Base-by-base conservation (phyloP, 2,797 vertebrate species). In the Hephaestus fuliginosus region DNA sequence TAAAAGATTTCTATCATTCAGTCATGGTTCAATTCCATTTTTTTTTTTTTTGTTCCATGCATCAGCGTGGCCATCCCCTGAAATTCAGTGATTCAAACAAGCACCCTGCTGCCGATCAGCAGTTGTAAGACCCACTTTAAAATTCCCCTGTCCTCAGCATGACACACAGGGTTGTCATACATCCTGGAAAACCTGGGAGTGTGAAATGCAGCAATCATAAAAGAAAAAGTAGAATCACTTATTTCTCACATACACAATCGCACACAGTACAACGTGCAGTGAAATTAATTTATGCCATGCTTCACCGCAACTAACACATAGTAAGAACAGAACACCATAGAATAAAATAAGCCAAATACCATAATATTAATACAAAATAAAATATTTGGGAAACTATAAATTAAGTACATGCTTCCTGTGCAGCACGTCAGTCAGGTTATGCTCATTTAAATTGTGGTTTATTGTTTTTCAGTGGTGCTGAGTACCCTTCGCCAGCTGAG, bases 401-500 rank as follows among this genome's bases (percentile, higher is more conserved):
- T 43, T 3, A 44, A 30, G n/a, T 33, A 22, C n/a, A 52, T 1
- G 15, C 30, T 12, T 13, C 30, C 41, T 22, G 9, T 62, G 18
- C 20, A 22, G 7, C 20, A 9, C 11, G 56, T 3, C 17, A 28
- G 15, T 33, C 28, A 5, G 2, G 9, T 65, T 18, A 22, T 43
- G 20, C 5, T 76, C 14, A 36, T 33, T 33, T 77, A 17, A 81
- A 46, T 22, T 61, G 17, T 46, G 5, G 7, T 56, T 78, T 51
- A 0, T 66, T 82, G 36, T 84, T 51, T 86, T 86, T n/a, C 91
- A 93, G 98, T 97, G 96, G 98, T 97, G 74, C 93, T 99, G 91
- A 95, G 86, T 69, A 96, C 96, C 1, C 97, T 99, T 41, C 95
- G 97, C 48, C 97, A 98, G 52, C 94, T 99, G 78, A 97, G 97